A percentile compares a stretch with the other conserved stretches of the same genome.
Evolutionary conservation across 2,113 vertebrate species (phyloP).

Genomic region (Cololabis saira): DNA sequence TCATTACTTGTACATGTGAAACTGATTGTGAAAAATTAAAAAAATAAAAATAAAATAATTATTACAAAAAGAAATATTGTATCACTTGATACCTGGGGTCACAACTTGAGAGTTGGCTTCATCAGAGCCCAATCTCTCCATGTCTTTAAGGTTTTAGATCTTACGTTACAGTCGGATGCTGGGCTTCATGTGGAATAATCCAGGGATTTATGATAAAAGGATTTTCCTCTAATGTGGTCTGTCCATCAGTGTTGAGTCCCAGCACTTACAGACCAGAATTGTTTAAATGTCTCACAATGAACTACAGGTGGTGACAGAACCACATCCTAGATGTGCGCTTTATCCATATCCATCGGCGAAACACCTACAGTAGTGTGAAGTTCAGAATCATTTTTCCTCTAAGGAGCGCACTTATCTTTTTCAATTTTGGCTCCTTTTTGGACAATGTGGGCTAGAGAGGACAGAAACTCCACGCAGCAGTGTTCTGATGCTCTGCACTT

Average conservation of each 20-base stretch:
- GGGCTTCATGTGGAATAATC: conserved; percentile 9
- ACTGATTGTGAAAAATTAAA: background rate
- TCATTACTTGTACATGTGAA: background rate
- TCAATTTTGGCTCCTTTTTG: conserved; percentile 16
- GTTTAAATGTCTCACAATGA: no score
- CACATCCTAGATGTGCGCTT: no score
- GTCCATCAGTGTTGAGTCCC: conserved; percentile 34
- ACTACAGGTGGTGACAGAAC: no score
- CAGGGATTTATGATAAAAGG: background rate
- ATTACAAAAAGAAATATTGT: background rate
- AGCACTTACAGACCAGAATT: background rate
- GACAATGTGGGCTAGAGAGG: background rate
- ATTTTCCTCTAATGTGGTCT: no score
- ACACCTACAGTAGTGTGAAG: background rate
- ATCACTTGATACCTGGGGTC: background rate
- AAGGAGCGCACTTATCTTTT: no score
- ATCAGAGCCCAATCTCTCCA: conserved; percentile 6
- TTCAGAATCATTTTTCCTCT: conserved; percentile 14
- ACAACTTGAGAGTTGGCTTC: no score
- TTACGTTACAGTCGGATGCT: conserved; percentile 17
- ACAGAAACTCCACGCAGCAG: conserved; percentile 30
- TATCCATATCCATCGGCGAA: no score
- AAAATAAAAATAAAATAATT: background rate
- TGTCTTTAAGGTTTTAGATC: conserved; percentile 20
- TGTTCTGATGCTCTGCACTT: conserved; percentile 29